Evolutionary conservation across 92 coral and sea anemone genomes (phyloP), one percentile per base, ranked within the genome.

Genomic region (Anthopleura xanthogrammica): DNA sequence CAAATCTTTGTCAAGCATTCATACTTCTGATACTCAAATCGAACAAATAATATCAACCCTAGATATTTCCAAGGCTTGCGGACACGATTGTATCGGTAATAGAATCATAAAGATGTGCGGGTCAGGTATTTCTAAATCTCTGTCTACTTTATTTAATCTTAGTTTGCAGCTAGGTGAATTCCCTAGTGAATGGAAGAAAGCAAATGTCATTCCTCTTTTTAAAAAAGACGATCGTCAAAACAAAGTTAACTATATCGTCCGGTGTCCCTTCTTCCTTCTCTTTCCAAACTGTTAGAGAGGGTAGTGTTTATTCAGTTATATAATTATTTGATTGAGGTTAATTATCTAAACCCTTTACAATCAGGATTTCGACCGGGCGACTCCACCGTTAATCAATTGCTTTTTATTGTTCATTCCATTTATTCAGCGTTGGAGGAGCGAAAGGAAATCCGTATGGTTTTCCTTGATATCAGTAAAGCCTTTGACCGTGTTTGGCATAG

Each of bases 311-410:
- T 64, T 29, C 72, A 85, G 54, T 65, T 90, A 20, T 90, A 83
- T 87, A 84, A 79, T 50, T 87, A 87, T 83, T 76, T 90, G 57
- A 73, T 90, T 65, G 93, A 90, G 3, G 83, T 82, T 40, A 56
- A 42, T 72, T 81, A 76, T 80, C 75, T 88, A 70, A 88, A 79
- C 77, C 86, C 87, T 17, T 79, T 91, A 12, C 89, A 91, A 52
- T 87, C 89, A 20, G 94, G 91, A 19, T 90, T 88, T 85, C 87
- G 88, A 7, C 94, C 89, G 6, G 83, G 91, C 29, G 88, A 88
- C 66, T 88, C 89, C 24, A 85, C 94, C 40, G 84, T 85, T 23
- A 88, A 81, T 73, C 89, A 88, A 48, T 83, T 91, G 60, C 66
- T 85, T n/a, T 85, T 23, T 80, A 41, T 88, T 14, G 88, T 88